Conservation (phyloP, 2,113 vertebrate genomes). For the Percina caprodes region DNA sequence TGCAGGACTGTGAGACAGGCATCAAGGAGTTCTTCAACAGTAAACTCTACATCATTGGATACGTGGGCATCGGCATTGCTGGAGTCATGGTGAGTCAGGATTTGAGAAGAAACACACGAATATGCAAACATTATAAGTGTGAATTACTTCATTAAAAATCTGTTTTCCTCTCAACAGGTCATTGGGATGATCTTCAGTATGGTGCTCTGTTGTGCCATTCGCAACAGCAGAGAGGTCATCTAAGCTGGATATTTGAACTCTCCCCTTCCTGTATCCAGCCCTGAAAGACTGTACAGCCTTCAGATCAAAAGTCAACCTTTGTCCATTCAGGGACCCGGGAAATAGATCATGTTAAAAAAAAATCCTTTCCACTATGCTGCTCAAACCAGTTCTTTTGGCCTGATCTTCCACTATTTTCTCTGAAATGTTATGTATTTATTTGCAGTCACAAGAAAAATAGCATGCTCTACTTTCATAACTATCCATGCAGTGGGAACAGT, state of each 20-base stretch:
- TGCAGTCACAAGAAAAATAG: background rate
- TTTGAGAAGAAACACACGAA: background rate
- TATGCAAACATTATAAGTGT: accelerated
- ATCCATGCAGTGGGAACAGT: constrained; percentile 9
- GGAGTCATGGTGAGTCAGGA: constrained; percentile 91
- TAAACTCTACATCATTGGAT: constrained; percentile 93
- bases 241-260: constrained; percentile 72
- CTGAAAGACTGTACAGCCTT: constrained; percentile 50
- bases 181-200: constrained; percentile 99
- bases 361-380: constrained; percentile 21
- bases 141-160: background rate
- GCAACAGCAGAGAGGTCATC: constrained; percentile 93
- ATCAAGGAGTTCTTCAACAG: constrained; percentile 88
- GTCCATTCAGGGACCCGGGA: constrained; percentile 18
- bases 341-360: constrained; percentile 16
- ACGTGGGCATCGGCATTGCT: constrained; percentile 93
- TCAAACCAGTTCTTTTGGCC: background rate
- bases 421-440: constrained; percentile 19
- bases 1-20: constrained; percentile 89
- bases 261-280: background rate
- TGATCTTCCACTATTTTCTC: background rate
- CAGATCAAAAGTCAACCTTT: constrained; percentile 26
- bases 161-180: constrained; percentile 83
- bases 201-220: constrained; percentile 97
- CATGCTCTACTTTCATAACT: constrained; percentile 1